Conservation (phyloP, 37 sponge, comb jelly and placozoan genomes). For the Amphimedon queenslandica region DNA sequence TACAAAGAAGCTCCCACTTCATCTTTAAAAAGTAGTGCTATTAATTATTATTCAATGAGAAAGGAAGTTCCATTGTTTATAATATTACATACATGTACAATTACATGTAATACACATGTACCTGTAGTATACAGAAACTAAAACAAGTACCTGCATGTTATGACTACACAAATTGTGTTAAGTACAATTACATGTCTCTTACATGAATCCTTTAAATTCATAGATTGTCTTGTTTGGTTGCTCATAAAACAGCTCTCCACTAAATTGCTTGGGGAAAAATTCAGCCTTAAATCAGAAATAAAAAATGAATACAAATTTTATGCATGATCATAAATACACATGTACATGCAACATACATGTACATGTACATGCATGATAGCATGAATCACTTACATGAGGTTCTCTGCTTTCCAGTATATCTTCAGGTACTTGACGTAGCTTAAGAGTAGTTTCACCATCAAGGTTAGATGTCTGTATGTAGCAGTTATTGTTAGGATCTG, state of each 20-base stretch:
- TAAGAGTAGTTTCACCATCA: conserved; percentile 91
- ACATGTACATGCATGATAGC: background rate
- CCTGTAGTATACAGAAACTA: too few species aligned
- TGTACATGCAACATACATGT: background rate
- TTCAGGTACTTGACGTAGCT: conserved; percentile 48
- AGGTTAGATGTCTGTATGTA: conserved; percentile 85
- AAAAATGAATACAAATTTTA: background rate
- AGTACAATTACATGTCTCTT: too few species aligned
- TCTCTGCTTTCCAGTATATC: conserved; percentile 3
- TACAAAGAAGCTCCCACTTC: background rate
- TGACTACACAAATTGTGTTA: too few species aligned
- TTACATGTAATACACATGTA: too few species aligned
- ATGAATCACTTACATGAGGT: background rate
- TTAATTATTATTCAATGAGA: background rate
- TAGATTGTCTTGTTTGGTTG: conserved; percentile 55
- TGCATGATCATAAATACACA: background rate
- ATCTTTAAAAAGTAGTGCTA: background rate
- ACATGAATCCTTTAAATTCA: conserved; percentile 73
- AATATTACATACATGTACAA: too few species aligned
- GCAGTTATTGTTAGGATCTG: conserved; percentile 63
- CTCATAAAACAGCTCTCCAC: conserved; percentile 37
- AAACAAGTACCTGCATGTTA: too few species aligned
- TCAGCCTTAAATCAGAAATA: too few species aligned
- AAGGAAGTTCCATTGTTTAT: background rate
- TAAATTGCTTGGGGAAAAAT: conserved; percentile 22